phyloP scores from a whole-genome alignment of 2,797 vertebrate genomes.

The Arremon brunneinucha region DNA sequence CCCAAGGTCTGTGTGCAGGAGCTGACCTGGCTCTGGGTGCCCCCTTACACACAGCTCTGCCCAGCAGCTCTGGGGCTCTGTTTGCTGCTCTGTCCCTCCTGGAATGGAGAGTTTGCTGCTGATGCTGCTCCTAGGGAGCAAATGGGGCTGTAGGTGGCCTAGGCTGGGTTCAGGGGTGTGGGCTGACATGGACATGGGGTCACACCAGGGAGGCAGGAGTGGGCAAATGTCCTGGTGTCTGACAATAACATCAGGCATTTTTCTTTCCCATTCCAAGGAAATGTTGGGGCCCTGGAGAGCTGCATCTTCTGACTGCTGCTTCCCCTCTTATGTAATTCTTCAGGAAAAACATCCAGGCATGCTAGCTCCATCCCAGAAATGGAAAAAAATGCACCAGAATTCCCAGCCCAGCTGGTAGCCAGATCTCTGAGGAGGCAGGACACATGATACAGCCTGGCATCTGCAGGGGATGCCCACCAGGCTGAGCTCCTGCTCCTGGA shows the following conservation, averaged over 20 bases:
- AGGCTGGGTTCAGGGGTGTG: neutral
- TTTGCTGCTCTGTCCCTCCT: neutral
- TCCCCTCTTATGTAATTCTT: neutral
- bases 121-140: neutral
- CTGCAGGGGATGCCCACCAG: neutral
- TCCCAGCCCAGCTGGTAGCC: neutral
- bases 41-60: neutral
- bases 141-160: fast-evolving
- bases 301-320: neutral
- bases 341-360: neutral
- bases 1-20: neutral
- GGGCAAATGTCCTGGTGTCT: neutral
- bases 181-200: fast-evolving
- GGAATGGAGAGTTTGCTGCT: neutral
- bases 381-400: neutral
- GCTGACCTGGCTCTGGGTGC: neutral
- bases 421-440: neutral
- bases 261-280: neutral
- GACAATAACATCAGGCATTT: neutral
- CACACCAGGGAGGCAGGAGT: fast-evolving
- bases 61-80: neutral
- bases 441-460: neutral
- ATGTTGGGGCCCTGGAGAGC: neutral
- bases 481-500: neutral
- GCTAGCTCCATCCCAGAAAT: neutral